Base-by-base conservation (phyloP, 1,140 invertebrate genomes). In the Scylla paramamosain region DNA sequence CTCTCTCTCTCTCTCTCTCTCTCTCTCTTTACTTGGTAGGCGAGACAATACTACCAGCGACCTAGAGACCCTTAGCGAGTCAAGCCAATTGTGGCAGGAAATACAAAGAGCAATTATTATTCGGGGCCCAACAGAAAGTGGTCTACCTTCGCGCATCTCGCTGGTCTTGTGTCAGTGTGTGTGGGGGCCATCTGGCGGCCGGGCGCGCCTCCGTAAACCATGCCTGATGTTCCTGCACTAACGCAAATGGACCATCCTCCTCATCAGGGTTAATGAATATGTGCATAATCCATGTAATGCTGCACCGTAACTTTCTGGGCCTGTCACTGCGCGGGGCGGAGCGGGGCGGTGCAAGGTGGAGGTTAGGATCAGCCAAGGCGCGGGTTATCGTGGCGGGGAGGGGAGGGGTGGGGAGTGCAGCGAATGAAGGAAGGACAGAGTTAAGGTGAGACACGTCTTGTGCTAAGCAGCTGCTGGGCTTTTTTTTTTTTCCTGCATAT, bases 241-340 rank as follows among this genome's bases (percentile, higher is more conserved):
- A 93, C 84, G 87, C 82, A 91, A 94, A 94, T 90, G 87, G 87
- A 87, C 86, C 87, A 90, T 94, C 52, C 88, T 91, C 93, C 86
- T 88, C 93, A 88, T 93, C 84, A 77, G 28, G 28, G 48, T 89
- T 93, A 93, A 93, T 88, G 86, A 93, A 93, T 39, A 93, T 88
- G 52, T 93, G 52, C 45, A 88, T 59, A 93, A 93, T 93, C 93
- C 67, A 88, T 89, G 83, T 93, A 93, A 93, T 93, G 46, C 93
- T 67, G 46, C 28, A 20, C 48, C 28, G 59, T 87, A 93, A 93
- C 29, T 45, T 46, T 45, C 14, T 48, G 31, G 28, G 46, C 28
- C 84, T 82, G 39, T 93, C 92, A 91, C 89, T 46, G 59, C 3
- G 91, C 28, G 91, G 52, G 91, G n/a, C 86, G 10, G 45, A 2